Percentiles rank a stretch among this genome's conserved stretches.
phyloP scores from a whole-genome alignment of 2,797 vertebrate genomes.

The Eurystomus glaucurus region DNA sequence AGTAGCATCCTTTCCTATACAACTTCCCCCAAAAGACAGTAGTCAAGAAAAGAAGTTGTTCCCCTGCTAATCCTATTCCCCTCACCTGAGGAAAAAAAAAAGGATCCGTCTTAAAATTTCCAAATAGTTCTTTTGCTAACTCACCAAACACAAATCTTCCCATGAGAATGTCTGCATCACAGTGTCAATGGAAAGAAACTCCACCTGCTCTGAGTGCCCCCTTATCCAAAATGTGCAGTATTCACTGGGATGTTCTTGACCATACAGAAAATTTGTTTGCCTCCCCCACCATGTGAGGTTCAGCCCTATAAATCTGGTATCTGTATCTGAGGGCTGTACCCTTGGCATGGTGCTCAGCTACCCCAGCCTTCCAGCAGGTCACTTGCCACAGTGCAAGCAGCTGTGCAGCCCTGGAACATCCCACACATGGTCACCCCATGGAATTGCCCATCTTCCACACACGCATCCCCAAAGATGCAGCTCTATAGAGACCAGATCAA shows the following conservation, averaged over 20 bases:
- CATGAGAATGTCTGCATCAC: accelerated
- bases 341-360: background rate
- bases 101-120: background rate
- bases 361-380: background rate
- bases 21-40: background rate
- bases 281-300: accelerated
- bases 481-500: accelerated
- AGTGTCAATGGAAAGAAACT: accelerated
- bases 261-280: background rate
- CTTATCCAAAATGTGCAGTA: accelerated
- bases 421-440: accelerated
- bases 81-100: background rate
- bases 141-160: background rate
- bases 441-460: background rate
- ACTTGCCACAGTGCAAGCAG: accelerated
- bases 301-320: background rate
- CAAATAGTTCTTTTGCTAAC: background rate
- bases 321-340: background rate
- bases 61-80: background rate
- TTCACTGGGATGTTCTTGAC: background rate
- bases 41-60: background rate
- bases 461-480: background rate
- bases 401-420: accelerated
- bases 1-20: background rate
- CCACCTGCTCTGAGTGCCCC: accelerated